Conservation (phyloP, 2,113 vertebrate species). For the Thermophis baileyi region DNA sequence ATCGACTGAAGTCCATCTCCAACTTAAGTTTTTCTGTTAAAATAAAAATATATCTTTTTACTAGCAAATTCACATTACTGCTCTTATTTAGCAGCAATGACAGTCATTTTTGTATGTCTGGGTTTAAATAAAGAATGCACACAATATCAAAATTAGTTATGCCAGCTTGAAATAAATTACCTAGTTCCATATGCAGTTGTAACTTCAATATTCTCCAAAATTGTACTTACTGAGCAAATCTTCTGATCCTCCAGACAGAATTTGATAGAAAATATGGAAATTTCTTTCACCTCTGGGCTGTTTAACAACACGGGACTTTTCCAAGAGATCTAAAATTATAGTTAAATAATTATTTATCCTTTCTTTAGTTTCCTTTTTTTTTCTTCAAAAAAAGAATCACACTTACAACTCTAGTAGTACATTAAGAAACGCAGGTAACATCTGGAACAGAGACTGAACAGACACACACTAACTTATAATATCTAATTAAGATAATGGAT, state of each 20-base stretch:
- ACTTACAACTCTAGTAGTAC: background rate
- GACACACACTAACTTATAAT: background rate
- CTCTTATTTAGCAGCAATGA: background rate
- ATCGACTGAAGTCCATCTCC: constrained; percentile 89
- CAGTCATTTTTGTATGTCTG: background rate
- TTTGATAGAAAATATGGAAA: constrained; percentile 97
- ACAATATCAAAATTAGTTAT: background rate
- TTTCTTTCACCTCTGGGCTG: constrained; percentile 97
- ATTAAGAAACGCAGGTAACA: background rate
- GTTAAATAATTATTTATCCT: constrained; percentile 8
- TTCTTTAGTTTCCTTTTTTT: background rate
- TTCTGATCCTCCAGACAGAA: constrained; percentile 90
- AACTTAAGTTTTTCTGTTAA: constrained; percentile 86
- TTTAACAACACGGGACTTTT: constrained; percentile 95
- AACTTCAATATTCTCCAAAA: background rate
- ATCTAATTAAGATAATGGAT: background rate
- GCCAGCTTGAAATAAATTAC: background rate
- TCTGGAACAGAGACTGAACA: background rate
- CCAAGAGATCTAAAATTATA: constrained; percentile 83
- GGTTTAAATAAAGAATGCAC: background rate
- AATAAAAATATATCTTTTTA: constrained; percentile 14
- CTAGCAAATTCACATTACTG: background rate
- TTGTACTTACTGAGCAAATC: constrained; percentile 86
- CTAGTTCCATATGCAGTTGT: background rate
- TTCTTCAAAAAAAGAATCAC: background rate